Evolutionary conservation across 1,140 invertebrate genomes (phyloP).

Genomic region (Sesamia nonagrioides): DNA sequence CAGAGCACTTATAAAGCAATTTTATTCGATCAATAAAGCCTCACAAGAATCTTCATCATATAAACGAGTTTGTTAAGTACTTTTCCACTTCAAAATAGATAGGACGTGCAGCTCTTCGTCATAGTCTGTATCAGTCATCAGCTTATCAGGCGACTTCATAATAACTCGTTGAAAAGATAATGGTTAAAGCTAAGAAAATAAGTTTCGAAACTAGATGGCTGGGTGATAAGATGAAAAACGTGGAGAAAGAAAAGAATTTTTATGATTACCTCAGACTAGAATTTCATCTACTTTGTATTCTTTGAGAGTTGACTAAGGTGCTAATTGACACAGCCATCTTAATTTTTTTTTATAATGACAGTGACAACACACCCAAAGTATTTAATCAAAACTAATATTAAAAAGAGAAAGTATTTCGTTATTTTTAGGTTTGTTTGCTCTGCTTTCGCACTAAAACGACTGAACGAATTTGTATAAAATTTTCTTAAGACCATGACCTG

Average conservation of each 20-base stretch:
- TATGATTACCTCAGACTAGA: background rate
- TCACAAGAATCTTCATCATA: slow-evolving; percentile 1
- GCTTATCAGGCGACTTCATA: slow-evolving; percentile 29
- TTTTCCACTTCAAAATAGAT: slow-evolving; percentile 15
- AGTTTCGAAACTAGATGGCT: slow-evolving; percentile 6
- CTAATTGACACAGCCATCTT: too few relatives aligned
- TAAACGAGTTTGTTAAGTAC: slow-evolving; percentile 12
- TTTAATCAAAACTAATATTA: too few relatives aligned
- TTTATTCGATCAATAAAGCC: background rate
- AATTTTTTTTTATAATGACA: too few relatives aligned
- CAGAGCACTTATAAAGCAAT: background rate
- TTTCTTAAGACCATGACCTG: too few relatives aligned
- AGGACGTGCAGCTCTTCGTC: slow-evolving; percentile 2
- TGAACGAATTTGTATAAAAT: too few relatives aligned
- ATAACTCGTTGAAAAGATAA: slow-evolving; percentile 37
- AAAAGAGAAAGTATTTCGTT: too few relatives aligned
- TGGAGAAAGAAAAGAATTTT: background rate
- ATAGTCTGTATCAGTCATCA: slow-evolving; percentile 34
- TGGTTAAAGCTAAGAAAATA: slow-evolving; percentile 12
- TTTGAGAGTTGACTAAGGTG: background rate
- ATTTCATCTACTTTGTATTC: background rate
- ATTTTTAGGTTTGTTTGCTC: too few relatives aligned
- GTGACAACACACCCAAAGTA: too few relatives aligned
- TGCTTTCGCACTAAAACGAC: too few relatives aligned
- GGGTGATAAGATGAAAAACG: background rate